phyloP scores from a whole-genome alignment of 2,113 vertebrate species.

The Pteronura brasiliensis region DNA sequence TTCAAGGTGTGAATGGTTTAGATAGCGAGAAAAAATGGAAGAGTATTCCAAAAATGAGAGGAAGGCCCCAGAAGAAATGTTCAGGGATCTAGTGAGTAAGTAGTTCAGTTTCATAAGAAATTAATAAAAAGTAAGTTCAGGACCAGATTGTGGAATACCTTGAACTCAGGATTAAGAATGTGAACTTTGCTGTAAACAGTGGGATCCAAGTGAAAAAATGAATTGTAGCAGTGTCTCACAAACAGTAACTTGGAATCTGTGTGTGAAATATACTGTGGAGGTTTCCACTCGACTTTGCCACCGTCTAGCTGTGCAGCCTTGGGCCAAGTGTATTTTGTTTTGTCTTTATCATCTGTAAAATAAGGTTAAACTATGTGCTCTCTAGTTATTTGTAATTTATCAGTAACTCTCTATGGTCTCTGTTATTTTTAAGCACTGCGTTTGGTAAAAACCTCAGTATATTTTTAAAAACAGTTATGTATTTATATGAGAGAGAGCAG shows the following conservation, averaged over 20 bases:
- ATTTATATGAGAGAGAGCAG: neutral
- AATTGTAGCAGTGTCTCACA: neutral
- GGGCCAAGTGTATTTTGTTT: neutral
- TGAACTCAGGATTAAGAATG: neutral
- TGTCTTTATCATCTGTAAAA: neutral
- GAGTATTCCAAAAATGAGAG: neutral
- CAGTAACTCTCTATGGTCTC: neutral
- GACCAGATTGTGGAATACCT: neutral
- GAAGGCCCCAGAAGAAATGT: neutral
- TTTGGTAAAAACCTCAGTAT: neutral
- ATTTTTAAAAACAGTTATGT: neutral
- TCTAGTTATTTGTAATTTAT: neutral
- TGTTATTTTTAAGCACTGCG: neutral
- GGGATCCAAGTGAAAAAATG: neutral
- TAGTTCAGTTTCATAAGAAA: neutral
- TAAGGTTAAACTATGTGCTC: neutral
- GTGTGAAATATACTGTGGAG: neutral
- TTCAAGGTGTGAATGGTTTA: neutral
- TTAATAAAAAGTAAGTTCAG: neutral
- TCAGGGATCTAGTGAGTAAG: no score
- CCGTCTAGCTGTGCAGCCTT: neutral
- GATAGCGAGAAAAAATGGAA: neutral
- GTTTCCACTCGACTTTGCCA: neutral
- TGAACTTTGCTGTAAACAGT: neutral
- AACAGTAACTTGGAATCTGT: neutral